Conservation (phyloP, 2,888 invertebrate genomes). For the Volucella inflata region DNA sequence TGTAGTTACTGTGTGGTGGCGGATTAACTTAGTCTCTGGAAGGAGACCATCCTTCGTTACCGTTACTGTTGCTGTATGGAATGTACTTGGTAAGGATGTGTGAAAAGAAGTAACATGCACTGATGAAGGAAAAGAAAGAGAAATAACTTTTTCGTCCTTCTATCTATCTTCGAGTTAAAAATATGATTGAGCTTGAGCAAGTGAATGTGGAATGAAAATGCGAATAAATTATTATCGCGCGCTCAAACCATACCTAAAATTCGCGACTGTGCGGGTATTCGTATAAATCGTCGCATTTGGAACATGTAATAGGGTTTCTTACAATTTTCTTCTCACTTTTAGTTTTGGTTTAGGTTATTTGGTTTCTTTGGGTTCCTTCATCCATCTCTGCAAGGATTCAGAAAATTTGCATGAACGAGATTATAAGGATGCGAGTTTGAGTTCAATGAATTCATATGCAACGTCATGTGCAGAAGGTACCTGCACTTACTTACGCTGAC, state of each 20-base stretch:
- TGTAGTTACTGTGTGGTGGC: slow-evolving; percentile 4
- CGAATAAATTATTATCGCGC: slow-evolving; percentile 47
- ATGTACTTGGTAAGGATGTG: slow-evolving; percentile 58
- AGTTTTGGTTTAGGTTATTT: slow-evolving; percentile 3
- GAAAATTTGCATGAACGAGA: slow-evolving; percentile 44
- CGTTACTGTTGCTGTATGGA: slow-evolving; percentile 17
- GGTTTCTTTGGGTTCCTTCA: neutral
- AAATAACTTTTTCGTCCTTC: slow-evolving; percentile 19
- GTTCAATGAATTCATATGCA: too few species aligned
- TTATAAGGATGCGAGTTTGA: neutral
- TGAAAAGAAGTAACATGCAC: slow-evolving; percentile 58
- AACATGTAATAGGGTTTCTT: slow-evolving; percentile 65
- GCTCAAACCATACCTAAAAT: slow-evolving; percentile 2
- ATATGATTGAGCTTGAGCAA: neutral
- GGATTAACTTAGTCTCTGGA: slow-evolving; percentile 44
- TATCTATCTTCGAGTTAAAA: slow-evolving; percentile 29
- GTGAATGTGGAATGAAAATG: neutral
- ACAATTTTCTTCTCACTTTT: neutral
- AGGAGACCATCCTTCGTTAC: slow-evolving; percentile 27
- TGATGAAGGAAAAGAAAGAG: slow-evolving; percentile 37
- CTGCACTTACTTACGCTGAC: too few species aligned
- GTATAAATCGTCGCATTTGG: slow-evolving; percentile 63
- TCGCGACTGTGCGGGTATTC: slow-evolving; percentile 7
- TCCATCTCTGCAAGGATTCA: slow-evolving; percentile 34
- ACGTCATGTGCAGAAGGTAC: too few species aligned